Conservation (phyloP, 2,888 invertebrate genomes). For the Coelinius sp. region DNA sequence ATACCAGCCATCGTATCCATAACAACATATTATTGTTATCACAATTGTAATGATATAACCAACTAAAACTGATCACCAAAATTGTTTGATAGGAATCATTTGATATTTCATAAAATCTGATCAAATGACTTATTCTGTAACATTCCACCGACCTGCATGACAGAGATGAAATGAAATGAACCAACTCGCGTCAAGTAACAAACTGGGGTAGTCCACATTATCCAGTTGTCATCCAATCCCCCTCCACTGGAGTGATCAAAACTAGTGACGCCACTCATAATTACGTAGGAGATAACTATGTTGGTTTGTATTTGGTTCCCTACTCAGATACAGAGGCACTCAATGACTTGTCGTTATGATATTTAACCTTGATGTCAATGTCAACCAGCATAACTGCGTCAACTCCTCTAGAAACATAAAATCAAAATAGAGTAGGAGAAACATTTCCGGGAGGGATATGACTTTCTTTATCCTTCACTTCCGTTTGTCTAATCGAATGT, state of each 20-base stretch:
- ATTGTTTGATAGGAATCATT: no score
- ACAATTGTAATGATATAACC: no score
- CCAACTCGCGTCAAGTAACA: conserved; percentile 36
- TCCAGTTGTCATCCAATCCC: conserved; percentile 37
- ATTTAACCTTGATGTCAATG: conserved; percentile 16
- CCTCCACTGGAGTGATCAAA: conserved; percentile 42
- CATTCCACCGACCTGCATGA: no score
- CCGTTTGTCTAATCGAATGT: conserved; percentile 7
- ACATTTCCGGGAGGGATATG: neutral
- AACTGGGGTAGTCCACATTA: conserved; percentile 39
- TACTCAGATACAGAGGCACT: conserved; percentile 3
- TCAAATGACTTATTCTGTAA: conserved; percentile 19
- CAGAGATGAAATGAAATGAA: conserved; percentile 31
- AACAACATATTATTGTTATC: conserved; percentile 36
- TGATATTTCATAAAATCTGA: no score
- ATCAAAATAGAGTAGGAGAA: conserved; percentile 8
- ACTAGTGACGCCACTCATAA: conserved; percentile 57
- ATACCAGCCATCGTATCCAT: conserved; percentile 54
- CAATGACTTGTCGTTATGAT: neutral
- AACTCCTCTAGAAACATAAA: neutral
- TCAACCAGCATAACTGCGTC: conserved; percentile 4
- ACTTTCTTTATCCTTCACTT: neutral
- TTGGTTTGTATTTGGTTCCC: conserved; percentile 16
- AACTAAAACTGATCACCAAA: no score
- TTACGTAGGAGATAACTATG: conserved; percentile 42